Percentiles rank a stretch among this genome's conserved stretches.
Conservation (phyloP, 2,888 invertebrate genomes). For the Clivina fossor region DNA sequence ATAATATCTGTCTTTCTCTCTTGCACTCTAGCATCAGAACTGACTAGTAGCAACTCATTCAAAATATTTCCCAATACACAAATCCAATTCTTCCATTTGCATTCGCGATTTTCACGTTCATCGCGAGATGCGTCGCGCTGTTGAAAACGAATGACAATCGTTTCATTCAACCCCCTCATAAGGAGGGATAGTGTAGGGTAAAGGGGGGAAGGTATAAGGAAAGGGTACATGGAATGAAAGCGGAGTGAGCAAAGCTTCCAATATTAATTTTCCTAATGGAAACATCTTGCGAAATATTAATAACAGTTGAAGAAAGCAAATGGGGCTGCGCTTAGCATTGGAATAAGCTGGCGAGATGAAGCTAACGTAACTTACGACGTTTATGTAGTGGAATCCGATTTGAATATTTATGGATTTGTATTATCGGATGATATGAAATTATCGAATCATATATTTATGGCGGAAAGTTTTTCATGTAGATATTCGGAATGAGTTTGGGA, state of each 20-base stretch:
- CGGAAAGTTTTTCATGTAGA: too few relatives aligned
- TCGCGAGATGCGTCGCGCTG: too few relatives aligned
- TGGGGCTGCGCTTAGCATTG: too few relatives aligned
- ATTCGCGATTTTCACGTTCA: slow-evolving; percentile 32
- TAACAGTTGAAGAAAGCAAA: too few relatives aligned
- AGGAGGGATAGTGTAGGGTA: too few relatives aligned
- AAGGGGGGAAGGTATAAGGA: background rate
- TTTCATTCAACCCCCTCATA: too few relatives aligned
- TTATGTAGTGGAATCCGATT: slow-evolving; percentile 26
- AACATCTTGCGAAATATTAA: slow-evolving; percentile 33
- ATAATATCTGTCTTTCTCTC: too few relatives aligned
- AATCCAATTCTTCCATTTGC: slow-evolving; percentile 43
- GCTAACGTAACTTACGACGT: slow-evolving; percentile 22
- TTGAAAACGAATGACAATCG: too few relatives aligned
- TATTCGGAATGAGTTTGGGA: too few relatives aligned
- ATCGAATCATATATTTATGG: too few relatives aligned
- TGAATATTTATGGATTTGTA: background rate
- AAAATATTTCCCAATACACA: slow-evolving; percentile 49
- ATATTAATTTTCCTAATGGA: slow-evolving; percentile 44
- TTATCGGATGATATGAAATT: slow-evolving; percentile 22
- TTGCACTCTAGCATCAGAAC: too few relatives aligned
- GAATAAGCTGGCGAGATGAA: slow-evolving; percentile 19
- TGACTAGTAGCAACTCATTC: slow-evolving; percentile 49
- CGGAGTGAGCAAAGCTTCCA: slow-evolving; percentile 9
- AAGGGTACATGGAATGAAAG: background rate